These are phyloP conservation scores for Ooceraea biroi DNA, from an alignment of 1,140 invertebrate genomes.

Conservation along the genomic window DNA sequence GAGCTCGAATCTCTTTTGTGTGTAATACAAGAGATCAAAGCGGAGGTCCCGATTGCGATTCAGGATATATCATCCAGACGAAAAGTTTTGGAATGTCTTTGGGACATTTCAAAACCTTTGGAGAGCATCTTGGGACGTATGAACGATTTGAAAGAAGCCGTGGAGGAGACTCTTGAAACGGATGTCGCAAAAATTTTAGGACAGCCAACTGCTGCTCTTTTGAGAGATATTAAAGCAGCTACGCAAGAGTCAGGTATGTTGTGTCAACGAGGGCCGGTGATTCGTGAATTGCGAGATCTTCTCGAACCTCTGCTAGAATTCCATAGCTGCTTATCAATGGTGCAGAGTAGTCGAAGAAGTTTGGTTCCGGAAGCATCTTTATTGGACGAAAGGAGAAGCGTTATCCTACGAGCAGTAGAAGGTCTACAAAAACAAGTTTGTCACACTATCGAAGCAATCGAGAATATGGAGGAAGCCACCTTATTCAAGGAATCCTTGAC, in stretches of 20 bases:
- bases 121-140: conserved; percentile 75
- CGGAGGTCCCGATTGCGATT: conserved; percentile 69
- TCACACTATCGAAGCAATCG: conserved; percentile 46
- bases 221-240: conserved; percentile 34
- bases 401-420: conserved; percentile 76
- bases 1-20: conserved; percentile 67
- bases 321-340: conserved; percentile 76
- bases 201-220: conserved; percentile 67
- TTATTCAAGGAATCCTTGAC: conserved; percentile 55
- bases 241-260: conserved; percentile 45
- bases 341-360: conserved; percentile 74
- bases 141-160: conserved; percentile 65
- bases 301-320: conserved; percentile 78
- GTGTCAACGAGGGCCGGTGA: conserved; percentile 59
- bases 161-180: conserved; percentile 74
- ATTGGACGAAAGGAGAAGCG: conserved; percentile 76
- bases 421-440: conserved; percentile 66
- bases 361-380: conserved; percentile 71
- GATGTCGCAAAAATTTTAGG: conserved; percentile 76
- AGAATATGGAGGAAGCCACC: conserved; percentile 27
- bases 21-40: conserved; percentile 71
- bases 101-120: conserved; percentile 75
- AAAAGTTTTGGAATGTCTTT: conserved; percentile 72
- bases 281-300: conserved; percentile 69
- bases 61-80: conserved; percentile 72